phyloP scores from a whole-genome alignment of 2,797 vertebrate genomes.

The Chiloscyllium punctatum region DNA sequence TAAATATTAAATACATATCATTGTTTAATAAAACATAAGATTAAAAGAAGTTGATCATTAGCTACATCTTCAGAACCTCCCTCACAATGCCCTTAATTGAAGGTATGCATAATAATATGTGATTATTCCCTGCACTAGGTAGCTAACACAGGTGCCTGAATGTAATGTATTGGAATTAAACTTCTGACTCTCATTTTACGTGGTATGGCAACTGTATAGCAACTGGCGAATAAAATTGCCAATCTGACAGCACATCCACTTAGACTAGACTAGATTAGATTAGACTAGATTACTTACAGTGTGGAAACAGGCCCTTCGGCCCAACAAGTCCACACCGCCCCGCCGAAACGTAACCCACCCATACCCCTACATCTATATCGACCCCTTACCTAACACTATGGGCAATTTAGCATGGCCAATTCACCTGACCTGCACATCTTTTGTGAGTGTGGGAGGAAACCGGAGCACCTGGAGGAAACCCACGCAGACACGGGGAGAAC shows the following conservation, averaged over 20 bases:
- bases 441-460: no score
- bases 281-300: no score
- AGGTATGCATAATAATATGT: neutral
- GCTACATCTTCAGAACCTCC: constrained; percentile 5
- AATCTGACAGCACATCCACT: neutral
- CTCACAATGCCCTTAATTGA: neutral
- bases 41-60: neutral
- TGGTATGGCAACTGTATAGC: neutral
- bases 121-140: neutral
- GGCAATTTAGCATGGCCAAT: no score
- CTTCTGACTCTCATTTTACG: neutral
- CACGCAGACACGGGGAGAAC: no score
- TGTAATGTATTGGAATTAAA: neutral
- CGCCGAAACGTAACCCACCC: no score
- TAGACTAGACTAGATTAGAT: no score
- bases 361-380: no score
- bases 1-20: neutral
- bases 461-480: no score
- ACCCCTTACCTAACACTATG: no score
- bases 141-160: neutral
- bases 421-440: no score
- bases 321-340: no score
- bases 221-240: neutral
- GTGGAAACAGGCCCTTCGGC: no score
- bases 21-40: neutral